phyloP scores from a whole-genome alignment of 35 echinoderm and acorn worm species.

The Holothuria glaberrima region DNA sequence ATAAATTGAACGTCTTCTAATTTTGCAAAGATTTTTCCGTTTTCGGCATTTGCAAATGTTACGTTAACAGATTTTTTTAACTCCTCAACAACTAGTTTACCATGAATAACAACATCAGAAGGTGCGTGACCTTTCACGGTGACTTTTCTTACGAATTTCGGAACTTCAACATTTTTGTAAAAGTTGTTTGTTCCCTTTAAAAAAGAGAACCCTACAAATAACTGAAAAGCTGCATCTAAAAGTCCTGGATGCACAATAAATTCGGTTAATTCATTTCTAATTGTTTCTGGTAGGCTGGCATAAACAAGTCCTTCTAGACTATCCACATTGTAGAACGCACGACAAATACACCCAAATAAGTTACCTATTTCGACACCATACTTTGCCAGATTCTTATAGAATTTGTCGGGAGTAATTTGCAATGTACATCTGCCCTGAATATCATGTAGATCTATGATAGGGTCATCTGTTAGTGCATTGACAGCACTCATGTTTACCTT shows the following conservation, averaged over 20 bases:
- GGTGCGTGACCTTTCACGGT: background rate
- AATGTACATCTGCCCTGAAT: background rate
- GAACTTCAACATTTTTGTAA: background rate
- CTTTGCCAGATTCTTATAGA: constrained; percentile 13
- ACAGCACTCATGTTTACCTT: background rate
- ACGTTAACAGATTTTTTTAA: background rate
- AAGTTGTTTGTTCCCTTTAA: background rate
- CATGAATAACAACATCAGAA: background rate
- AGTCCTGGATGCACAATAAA: constrained; percentile 65
- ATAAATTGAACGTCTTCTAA: background rate
- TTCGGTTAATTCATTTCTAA: constrained; percentile 9
- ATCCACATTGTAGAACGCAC: background rate
- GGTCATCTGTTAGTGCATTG: background rate
- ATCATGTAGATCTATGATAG: background rate
- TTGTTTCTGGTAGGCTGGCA: background rate
- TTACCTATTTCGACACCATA: constrained; percentile 46
- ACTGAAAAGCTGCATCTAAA: constrained; percentile 59
- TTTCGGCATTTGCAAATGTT: background rate
- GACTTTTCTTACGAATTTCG: background rate
- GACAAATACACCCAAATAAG: background rate
- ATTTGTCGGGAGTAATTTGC: background rate
- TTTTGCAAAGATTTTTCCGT: constrained; percentile 11
- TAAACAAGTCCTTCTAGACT: constrained; percentile 3
- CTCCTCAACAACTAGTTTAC: background rate
- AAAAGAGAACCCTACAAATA: background rate